Conservation (phyloP, 2,113 vertebrate genomes). For the Strix aluco region DNA sequence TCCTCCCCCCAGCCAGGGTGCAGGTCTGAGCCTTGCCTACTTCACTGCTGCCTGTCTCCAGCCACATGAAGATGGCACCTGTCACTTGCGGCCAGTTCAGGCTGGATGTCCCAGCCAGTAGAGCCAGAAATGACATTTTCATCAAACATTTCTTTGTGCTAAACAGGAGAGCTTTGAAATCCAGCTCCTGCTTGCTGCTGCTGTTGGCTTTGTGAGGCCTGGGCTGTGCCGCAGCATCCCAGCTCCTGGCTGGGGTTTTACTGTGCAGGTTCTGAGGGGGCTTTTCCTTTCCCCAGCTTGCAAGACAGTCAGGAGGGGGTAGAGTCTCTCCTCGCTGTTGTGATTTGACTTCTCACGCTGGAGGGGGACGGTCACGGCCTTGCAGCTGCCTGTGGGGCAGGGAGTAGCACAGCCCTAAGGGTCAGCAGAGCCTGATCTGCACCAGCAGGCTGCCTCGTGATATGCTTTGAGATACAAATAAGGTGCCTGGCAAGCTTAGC, state of each 20-base stretch:
- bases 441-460: not conserved
- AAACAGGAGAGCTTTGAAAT: not conserved
- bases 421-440: not conserved
- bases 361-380: rapidly evolving
- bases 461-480: not conserved
- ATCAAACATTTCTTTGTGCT: not conserved
- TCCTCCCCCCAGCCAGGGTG: not conserved
- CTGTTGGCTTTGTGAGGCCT: rapidly evolving
- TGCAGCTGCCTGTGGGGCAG: not conserved
- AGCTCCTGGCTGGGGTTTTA: not conserved
- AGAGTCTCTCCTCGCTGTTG: not conserved
- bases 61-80: rapidly evolving
- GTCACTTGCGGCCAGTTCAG: rapidly evolving
- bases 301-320: not conserved
- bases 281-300: not conserved
- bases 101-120: not conserved
- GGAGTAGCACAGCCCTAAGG: not conserved
- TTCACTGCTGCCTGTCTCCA: not conserved
- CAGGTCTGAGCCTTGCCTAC: not conserved
- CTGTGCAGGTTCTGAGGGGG: not conserved
- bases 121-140: not conserved
- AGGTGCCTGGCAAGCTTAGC: not conserved
- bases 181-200: not conserved
- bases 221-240: not conserved
- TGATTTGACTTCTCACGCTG: rapidly evolving